Evolutionary conservation across 2,797 vertebrate genomes (phyloP).

Genomic region (Crocodylus rhombifer): DNA sequence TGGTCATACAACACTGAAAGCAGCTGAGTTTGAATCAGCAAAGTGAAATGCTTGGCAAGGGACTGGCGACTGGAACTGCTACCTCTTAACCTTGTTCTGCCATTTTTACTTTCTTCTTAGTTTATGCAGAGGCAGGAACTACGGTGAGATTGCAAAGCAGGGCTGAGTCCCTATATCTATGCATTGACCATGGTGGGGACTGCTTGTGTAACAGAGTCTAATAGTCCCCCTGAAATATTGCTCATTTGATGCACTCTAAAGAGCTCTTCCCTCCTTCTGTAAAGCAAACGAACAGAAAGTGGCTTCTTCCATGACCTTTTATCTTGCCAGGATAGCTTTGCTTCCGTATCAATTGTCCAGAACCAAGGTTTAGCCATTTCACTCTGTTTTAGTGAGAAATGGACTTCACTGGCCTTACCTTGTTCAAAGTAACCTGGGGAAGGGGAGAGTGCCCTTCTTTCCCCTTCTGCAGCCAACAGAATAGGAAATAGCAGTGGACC

Average conservation of each 20-base stretch:
- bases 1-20: conserved; percentile 59
- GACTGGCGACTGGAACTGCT: background rate
- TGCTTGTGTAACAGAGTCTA: background rate
- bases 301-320: background rate
- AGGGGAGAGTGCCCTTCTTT: background rate
- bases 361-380: background rate
- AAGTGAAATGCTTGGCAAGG: conserved; percentile 52
- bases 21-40: conserved; percentile 63
- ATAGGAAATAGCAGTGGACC: conserved; percentile 9
- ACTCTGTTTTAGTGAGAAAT: background rate
- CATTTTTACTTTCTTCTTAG: conserved; percentile 11
- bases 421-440: background rate
- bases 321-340: background rate
- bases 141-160: background rate
- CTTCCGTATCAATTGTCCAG: rapidly evolving
- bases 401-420: background rate
- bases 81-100: conserved; percentile 37
- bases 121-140: background rate
- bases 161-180: background rate
- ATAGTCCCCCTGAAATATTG: background rate
- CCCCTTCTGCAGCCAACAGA: background rate
- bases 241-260: too few relatives aligned
- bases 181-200: background rate
- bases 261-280: background rate
- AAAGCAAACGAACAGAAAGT: background rate